Conservation (phyloP, 2,113 vertebrate genomes). For the Stegostoma tigrinum region DNA sequence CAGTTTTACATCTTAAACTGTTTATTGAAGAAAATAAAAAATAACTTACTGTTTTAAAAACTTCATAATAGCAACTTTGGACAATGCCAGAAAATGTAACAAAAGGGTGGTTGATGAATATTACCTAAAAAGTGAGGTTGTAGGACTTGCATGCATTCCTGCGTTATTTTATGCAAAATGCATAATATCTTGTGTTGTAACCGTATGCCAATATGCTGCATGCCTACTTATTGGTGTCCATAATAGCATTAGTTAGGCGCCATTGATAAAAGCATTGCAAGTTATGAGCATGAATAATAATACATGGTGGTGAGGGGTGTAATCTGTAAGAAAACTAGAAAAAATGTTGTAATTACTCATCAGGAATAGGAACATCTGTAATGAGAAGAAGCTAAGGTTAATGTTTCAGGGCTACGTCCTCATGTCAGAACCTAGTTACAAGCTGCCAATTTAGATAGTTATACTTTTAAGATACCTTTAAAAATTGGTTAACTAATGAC, state of each 20-base stretch:
- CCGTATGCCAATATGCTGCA: neutral
- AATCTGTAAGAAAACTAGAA: neutral
- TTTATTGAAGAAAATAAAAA: neutral
- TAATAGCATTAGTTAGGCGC: neutral
- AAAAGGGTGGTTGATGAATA: neutral
- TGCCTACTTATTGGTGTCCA: neutral
- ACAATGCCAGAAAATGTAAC: neutral
- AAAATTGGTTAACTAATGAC: neutral
- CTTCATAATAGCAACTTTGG: neutral
- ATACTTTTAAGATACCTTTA: neutral
- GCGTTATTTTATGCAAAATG: neutral
- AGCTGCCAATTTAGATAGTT: neutral
- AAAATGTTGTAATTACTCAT: neutral
- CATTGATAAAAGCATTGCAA: neutral
- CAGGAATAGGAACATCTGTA: neutral
- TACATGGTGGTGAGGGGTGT: neutral
- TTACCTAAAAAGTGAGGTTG: neutral
- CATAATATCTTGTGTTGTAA: neutral
- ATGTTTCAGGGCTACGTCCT: neutral
- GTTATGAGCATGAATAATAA: neutral
- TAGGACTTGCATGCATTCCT: neutral
- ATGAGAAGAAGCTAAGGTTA: neutral
- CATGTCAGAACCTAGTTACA: neutral
- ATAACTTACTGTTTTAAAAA: neutral
- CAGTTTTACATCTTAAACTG: neutral